These are phyloP conservation scores for Mesorhabditis sp. DNA, from an alignment of 2,888 invertebrate genomes.

Conservation along the genomic window DNA sequence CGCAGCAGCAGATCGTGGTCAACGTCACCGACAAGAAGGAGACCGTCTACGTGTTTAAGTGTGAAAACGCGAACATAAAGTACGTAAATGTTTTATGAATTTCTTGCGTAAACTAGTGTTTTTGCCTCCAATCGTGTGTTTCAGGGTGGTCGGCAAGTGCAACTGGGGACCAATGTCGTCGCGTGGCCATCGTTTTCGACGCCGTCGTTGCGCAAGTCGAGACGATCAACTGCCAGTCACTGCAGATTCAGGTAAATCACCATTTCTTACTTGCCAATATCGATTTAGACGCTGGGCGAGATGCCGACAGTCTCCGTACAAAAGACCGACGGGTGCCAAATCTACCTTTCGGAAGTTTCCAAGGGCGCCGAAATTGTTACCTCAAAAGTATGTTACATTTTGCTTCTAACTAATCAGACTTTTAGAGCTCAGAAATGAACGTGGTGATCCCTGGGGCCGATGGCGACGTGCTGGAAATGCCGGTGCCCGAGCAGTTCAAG, in stretches of 20 bases:
- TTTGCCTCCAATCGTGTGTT: too few species aligned
- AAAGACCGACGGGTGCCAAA: constrained; percentile 95
- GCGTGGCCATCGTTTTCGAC: constrained; percentile 90
- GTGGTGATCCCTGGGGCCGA: constrained; percentile 83
- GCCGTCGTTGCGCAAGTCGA: constrained; percentile 88
- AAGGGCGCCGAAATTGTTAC: constrained; percentile 84
- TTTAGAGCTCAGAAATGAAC: constrained; percentile 79
- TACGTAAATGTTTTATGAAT: not conserved
- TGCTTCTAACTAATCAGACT: not conserved
- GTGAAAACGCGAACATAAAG: constrained; percentile 79
- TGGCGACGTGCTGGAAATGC: constrained; percentile 86
- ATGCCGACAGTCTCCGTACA: constrained; percentile 95
- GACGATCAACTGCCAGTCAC: constrained; percentile 96
- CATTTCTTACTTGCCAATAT: not conserved
- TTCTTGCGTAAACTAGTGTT: constrained; percentile 7
- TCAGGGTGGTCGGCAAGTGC: constrained; percentile 69
- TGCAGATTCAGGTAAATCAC: constrained; percentile 91
- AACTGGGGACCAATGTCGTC: constrained; percentile 96
- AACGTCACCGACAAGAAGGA: constrained; percentile 93
- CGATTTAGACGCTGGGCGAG: constrained; percentile 77
- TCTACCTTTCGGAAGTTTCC: constrained; percentile 86
- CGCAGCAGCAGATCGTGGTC: constrained; percentile 69
- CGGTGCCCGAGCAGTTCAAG: constrained; percentile 95
- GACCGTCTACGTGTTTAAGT: constrained; percentile 92
- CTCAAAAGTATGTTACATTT: constrained; percentile 72